A percentile compares a stretch with the other conserved stretches of the same genome.
These are phyloP conservation scores for Monopis laevigella DNA, from an alignment of 2,888 invertebrate genomes.

Conservation along the genomic window DNA sequence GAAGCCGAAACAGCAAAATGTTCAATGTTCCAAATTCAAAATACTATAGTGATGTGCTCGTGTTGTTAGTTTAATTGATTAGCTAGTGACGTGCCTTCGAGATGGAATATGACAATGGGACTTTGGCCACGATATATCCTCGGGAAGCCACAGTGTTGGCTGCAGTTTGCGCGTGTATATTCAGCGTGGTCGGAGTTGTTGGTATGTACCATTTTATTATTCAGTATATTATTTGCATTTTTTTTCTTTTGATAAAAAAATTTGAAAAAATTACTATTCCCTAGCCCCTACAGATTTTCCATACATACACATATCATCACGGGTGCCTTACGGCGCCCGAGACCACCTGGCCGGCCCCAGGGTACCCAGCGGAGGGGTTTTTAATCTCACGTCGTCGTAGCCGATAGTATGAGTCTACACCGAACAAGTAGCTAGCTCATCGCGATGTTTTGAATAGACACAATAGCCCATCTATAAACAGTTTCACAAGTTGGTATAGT, in stretches of 20 bases:
- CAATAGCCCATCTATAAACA: no score
- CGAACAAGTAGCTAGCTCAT: no score
- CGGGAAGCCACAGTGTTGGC: conserved; percentile 80
- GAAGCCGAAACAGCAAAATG: no score
- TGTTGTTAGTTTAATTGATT: conserved; percentile 22
- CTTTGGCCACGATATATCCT: conserved; percentile 65
- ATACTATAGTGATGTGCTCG: conserved; percentile 24
- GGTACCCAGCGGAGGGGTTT: no score
- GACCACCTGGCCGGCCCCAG: no score
- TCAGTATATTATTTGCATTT: neutral
- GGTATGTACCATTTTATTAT: conserved; percentile 66
- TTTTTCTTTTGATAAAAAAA: neutral
- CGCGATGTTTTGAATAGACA: no score
- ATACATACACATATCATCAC: no score
- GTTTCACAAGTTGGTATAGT: no score
- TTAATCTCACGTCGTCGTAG: no score
- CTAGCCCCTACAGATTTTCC: no score
- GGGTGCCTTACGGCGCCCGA: no score
- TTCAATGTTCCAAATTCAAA: conserved; percentile 30
- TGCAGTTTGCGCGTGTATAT: conserved; percentile 80
- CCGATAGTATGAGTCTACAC: no score
- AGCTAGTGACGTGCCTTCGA: conserved; percentile 24
- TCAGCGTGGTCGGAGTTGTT: conserved; percentile 79
- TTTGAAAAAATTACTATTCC: neutral
- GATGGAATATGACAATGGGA: conserved; percentile 40